Evolutionary conservation across 1,140 invertebrate species (phyloP), one percentile per base, ranked within the genome.

Genomic region (Bathynomus jamesi): DNA sequence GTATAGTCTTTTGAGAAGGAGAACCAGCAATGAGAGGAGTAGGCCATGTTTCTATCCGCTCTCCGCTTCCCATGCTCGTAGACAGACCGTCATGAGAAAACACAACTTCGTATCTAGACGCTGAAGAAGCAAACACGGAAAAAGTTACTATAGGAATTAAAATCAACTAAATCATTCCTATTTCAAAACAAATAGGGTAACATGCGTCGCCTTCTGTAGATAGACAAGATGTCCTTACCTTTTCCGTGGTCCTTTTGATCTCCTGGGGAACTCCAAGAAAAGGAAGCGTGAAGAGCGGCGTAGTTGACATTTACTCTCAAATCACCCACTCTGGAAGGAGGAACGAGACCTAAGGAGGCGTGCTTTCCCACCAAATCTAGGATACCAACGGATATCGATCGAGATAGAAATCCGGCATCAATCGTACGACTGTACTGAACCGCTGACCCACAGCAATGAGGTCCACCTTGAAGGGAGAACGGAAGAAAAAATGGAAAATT

Each of bases 311-410:
- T 67, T 7, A 76, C 76, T 4, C 74, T 67, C 11, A 83, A 74
- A 70, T 82, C 81, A 1, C 72, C 78, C 17, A 82, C 77, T 72
- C 80, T 71, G 17, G 76, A 78, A 1, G 82, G 82, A 4, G 81
- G 80, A 61, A 80, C 72, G 25, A 76, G 72, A 28, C 78, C 73
- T 61, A 61, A 67, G 61, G 61, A 61, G 32, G 29, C 64, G 2
- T 29, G 24, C 24, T 70, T 70, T 29, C 73, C 76, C 8, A 71
- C 67, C 27, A 77, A 31, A 62, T 77, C 76, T 28, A 77, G 10
- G 31, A 77, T 61, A 25, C 76, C 76, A 27, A 77, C 76, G n/a
- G 71, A 73, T 17, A 70, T 60, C 25, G 67, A 67, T 21, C 76
- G 72, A 29, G 65, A 73, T 3, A 77, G 67, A 17, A 69, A 32